Evolutionary conservation across 2,113 vertebrate genomes (phyloP), one percentile per base, ranked within the genome.

Genomic region (Etheostoma spectabile): DNA sequence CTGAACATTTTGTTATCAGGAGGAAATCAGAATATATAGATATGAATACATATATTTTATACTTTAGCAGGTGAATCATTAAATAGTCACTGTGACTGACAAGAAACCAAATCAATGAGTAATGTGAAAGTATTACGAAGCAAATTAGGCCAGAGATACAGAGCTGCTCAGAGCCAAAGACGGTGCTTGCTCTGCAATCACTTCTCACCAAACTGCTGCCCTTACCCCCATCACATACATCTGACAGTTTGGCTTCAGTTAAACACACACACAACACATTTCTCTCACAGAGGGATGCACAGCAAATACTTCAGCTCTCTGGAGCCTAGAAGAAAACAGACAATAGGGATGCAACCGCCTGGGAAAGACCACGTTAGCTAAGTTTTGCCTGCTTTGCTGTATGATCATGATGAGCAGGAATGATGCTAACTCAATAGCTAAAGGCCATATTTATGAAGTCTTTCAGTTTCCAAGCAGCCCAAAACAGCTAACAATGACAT

Each of bases 181-280:
- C 13, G 3, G 35, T 91, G 87, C 93, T 94, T 94, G 83, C 87
- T 86, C 83, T 83, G 65, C 61, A 74, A 84, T 64, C 89, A 91
- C 85, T 85, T 93, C 93, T 94, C 93, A 94, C 89, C 92, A 89
- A 88, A 87, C 92, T 91, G 93, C 87, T 86, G 88, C 87, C 82
- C 79, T 85, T 77, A 59, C 64, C 84, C 70, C 78, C 52, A 45
- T 83, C 85, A 49, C 85, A 86, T 70, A 67, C 78, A 86, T 82
- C 79, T 84, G 81, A 86, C 85, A 91, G 90, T 87, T 92, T 91
- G 87, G 82, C 80, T 91, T 87, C 77, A 82, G 75, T 42, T 42
- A 42, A 42, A 78, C 82, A 80, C 33, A 21, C 63, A 35, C 76
- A 77, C 81, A 72, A 67, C 35, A 79, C 73, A 76, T 76, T 57